Conservation (phyloP, 2,113 vertebrate genomes). For the Octodon degus region DNA sequence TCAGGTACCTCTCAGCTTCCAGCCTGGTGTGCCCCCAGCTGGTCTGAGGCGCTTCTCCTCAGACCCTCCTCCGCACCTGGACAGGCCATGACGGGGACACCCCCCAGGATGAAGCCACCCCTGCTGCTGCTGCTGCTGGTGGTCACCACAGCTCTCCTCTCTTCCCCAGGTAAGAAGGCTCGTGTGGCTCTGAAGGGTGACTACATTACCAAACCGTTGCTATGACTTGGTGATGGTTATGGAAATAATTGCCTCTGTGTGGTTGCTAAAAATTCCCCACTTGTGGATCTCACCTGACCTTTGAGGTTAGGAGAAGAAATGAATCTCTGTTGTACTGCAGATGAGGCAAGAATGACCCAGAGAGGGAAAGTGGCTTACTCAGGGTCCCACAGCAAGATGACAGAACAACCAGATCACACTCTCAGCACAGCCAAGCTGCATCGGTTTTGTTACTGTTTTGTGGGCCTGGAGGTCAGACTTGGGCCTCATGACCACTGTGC, state of each 20-base stretch:
- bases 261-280: not conserved
- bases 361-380: not conserved
- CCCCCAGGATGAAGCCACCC: not conserved
- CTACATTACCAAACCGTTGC: accelerated
- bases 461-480: not conserved
- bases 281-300: not conserved
- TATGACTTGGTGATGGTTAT: not conserved
- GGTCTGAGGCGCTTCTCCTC: not conserved
- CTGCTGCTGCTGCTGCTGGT: constrained; percentile 53
- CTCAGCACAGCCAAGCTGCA: accelerated
- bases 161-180: constrained; percentile 84
- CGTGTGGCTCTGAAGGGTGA: accelerated
- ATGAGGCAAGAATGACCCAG: not conserved
- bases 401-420: accelerated
- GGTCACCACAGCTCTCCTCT: not conserved
- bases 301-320: not conserved
- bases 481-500: not conserved
- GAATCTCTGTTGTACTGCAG: not conserved
- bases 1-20: constrained; percentile 36
- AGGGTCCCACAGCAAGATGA: not conserved
- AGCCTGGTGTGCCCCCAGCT: not conserved
- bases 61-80: not conserved
- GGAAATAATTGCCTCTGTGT: not conserved
- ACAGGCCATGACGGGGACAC: constrained; percentile 42
- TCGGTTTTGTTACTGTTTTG: not conserved